phyloP scores from a whole-genome alignment of 2,113 vertebrate species.

The Urocynchramus pylzowi region DNA sequence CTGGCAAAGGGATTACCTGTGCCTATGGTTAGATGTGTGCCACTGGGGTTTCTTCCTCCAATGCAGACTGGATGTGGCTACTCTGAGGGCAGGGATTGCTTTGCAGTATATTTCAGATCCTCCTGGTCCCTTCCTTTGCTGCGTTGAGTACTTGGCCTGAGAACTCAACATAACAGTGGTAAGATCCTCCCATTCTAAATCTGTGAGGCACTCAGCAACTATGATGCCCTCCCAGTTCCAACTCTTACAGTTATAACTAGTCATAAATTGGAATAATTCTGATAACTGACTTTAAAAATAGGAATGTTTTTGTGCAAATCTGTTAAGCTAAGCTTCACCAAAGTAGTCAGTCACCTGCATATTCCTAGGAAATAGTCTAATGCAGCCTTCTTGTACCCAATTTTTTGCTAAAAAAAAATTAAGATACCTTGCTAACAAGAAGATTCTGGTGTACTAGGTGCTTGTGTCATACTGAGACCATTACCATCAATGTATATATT shows the following conservation, averaged over 20 bases:
- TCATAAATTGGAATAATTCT: background rate
- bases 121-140: background rate
- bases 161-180: rapidly evolving
- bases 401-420: background rate
- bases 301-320: background rate
- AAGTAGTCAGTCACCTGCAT: background rate
- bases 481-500: background rate
- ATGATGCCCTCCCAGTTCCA: background rate
- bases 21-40: background rate
- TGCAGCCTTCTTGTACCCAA: background rate
- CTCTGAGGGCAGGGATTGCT: background rate
- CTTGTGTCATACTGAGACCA: background rate
- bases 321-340: background rate
- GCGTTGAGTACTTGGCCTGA: background rate
- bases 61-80: background rate
- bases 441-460: background rate
- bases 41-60: background rate
- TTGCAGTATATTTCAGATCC: background rate
- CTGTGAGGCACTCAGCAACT: background rate
- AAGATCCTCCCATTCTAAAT: background rate
- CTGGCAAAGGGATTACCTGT: background rate
- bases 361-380: background rate
- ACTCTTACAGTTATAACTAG: background rate
- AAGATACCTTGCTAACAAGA: background rate
- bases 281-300: background rate